Base-by-base conservation (phyloP, 1,140 invertebrate genomes). In the Zaprionus tsacasi region DNA sequence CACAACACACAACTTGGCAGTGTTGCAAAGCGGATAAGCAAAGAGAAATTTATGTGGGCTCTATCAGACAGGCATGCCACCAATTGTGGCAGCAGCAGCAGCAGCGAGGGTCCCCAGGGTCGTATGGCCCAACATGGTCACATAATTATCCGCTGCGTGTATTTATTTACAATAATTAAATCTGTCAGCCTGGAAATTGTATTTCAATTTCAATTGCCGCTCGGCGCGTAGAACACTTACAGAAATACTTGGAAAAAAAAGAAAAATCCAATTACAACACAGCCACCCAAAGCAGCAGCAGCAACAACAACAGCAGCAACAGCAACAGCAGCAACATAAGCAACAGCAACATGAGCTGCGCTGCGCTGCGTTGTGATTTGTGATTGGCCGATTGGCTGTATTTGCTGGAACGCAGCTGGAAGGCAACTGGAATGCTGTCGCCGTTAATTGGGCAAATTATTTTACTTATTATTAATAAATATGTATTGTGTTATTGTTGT, bases 401-500 rank as follows among this genome's bases (percentile, higher is more conserved):
- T 33, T 4, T n/a, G 15, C 58, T 72, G 61, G 56, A 58, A 59
- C 38, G 38, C 57, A 59, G 63, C 55, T 73, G 70, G 55, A 67
- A 68, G 55, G 45, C 57, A 63, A 60, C 48, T 70, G 78, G 81
- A 86, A 85, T 85, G 78, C 58, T 78, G 81, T 78, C 69, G 82
- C 78, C 66, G 75, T 86, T 85, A 86, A 85, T 85, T 85, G 81
- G 82, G 66, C 80, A 86, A 85, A 85, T 85, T 85, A 85, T 86
- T 85, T 78, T 61, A 86, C 82, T 85, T 79, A 86, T 86, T 85
- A 86, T 86, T 86, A 78, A 85, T 85, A 85, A 85, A 85, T 85
- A 86, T 85, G 81, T 76, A 85, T 86, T 85, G 81, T 81, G 66
- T 64, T 75, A 76, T 78, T 77, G 67, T 58, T 48, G 82, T 79